These are phyloP conservation scores for Augochlora pura DNA, from an alignment of 1,140 invertebrate species.

Conservation along the genomic window DNA sequence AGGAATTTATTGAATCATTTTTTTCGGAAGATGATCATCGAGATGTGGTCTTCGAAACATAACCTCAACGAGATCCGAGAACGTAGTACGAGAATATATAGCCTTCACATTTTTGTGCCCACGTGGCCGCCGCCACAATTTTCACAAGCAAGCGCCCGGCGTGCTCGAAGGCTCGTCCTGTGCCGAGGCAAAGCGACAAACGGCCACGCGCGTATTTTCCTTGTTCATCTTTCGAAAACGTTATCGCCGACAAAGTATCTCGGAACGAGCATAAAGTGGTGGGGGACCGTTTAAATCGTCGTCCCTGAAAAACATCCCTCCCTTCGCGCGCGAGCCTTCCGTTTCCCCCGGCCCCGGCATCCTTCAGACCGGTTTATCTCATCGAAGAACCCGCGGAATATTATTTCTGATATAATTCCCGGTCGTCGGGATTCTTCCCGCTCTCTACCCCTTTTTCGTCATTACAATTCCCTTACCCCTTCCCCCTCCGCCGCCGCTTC, in stretches of 20 bases:
- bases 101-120: no score
- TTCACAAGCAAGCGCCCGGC: neutral
- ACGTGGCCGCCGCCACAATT: no score
- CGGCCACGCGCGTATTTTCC: neutral
- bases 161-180: neutral
- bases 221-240: constrained; percentile 6
- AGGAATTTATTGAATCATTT: no score
- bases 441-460: constrained; percentile 43
- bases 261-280: constrained; percentile 15
- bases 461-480: constrained; percentile 17
- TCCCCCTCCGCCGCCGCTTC: neutral
- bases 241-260: constrained; percentile 14
- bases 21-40: no score
- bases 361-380: constrained; percentile 41
- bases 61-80: no score
- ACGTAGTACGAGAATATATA: no score
- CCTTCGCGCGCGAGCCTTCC: no score
- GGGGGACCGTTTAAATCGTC: constrained; percentile 19
- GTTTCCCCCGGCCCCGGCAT: neutral
- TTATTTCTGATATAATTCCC: constrained; percentile 50
- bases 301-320: constrained; percentile 15
- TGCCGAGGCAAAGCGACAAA: constrained; percentile 10
- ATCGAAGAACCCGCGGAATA: constrained; percentile 46
- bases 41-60: no score
- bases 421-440: constrained; percentile 24